These are phyloP conservation scores for Zaprionus capensis DNA, from an alignment of 1,140 invertebrate genomes.

Conservation along the genomic window DNA sequence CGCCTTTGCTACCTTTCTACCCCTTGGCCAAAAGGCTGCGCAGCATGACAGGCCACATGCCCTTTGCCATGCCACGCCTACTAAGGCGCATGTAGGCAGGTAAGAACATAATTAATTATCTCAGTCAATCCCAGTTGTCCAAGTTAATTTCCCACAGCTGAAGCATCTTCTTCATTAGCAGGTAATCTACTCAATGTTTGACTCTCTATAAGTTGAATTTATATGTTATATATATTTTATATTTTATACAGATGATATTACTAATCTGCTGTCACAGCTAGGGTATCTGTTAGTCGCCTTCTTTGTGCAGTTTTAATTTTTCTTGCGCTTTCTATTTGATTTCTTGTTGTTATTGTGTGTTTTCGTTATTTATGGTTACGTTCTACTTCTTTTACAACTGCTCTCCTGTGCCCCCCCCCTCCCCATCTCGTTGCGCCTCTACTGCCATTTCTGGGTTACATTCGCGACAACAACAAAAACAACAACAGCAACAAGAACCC, in stretches of 20 bases:
- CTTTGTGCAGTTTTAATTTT: background rate
- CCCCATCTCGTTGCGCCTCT: slow-evolving; percentile 21
- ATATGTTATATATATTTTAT: background rate
- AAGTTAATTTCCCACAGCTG: slow-evolving; percentile 1
- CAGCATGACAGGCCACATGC: background rate
- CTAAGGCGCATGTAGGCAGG: background rate
- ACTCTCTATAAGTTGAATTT: rapidly evolving
- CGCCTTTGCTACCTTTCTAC: slow-evolving; percentile 17
- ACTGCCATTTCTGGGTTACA: slow-evolving; percentile 73
- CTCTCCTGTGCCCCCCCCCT: slow-evolving; percentile 15
- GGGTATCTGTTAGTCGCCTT: background rate
- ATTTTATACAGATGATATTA: too few relatives aligned
- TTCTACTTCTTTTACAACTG: slow-evolving; percentile 26
- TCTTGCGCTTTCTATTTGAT: slow-evolving; percentile 31
- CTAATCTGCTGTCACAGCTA: rapidly evolving
- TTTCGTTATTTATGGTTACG: slow-evolving; percentile 73
- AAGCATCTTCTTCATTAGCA: background rate
- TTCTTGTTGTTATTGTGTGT: slow-evolving; percentile 48
- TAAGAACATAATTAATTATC: slow-evolving; percentile 3
- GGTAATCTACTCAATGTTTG: background rate
- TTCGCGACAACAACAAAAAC: slow-evolving; percentile 48
- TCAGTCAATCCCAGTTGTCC: background rate
- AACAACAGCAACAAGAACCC: slow-evolving; percentile 28
- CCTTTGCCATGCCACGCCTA: background rate
- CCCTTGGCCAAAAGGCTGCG: background rate